These are phyloP conservation scores for Cromileptes altivelis DNA, from an alignment of 2,113 vertebrate species.

Conservation along the genomic window DNA sequence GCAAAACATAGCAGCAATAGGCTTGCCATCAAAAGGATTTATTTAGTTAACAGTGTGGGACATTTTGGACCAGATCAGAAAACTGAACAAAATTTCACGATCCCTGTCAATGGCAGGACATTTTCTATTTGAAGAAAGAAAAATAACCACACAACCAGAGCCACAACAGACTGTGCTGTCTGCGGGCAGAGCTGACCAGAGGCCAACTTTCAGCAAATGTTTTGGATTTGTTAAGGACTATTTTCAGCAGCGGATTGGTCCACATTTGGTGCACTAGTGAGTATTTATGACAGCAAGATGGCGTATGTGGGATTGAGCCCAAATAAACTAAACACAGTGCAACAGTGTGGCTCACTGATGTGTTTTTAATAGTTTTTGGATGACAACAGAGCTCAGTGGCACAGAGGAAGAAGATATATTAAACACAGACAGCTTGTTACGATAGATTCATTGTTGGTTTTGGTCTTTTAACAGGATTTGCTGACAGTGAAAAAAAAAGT, in stretches of 20 bases:
- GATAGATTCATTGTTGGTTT: slow-evolving; percentile 23
- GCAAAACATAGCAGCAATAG: background rate
- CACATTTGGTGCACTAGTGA: background rate
- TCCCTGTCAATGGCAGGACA: background rate
- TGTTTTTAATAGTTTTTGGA: background rate
- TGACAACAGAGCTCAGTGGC: slow-evolving; percentile 6
- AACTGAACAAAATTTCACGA: background rate
- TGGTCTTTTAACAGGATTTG: background rate
- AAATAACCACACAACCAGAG: background rate
- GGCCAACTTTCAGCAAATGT: background rate
- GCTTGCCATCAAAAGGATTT: background rate
- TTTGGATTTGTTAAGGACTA: slow-evolving; percentile 13
- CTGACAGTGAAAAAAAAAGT: background rate
- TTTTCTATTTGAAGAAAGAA: background rate
- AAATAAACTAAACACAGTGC: background rate
- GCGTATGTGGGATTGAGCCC: background rate
- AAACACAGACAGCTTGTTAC: background rate
- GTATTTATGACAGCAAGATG: slow-evolving; percentile 1
- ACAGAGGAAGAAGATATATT: slow-evolving; percentile 7
- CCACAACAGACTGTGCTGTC: background rate
- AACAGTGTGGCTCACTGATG: slow-evolving; percentile 16
- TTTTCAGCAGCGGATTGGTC: slow-evolving; percentile 14
- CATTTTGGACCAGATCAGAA: slow-evolving; percentile 6
- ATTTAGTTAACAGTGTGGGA: background rate
- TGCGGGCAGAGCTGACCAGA: background rate